A percentile compares a stretch with the other conserved stretches of the same genome.
Conservation (phyloP, 2,113 vertebrate species). For the Rhinogobius similis region DNA sequence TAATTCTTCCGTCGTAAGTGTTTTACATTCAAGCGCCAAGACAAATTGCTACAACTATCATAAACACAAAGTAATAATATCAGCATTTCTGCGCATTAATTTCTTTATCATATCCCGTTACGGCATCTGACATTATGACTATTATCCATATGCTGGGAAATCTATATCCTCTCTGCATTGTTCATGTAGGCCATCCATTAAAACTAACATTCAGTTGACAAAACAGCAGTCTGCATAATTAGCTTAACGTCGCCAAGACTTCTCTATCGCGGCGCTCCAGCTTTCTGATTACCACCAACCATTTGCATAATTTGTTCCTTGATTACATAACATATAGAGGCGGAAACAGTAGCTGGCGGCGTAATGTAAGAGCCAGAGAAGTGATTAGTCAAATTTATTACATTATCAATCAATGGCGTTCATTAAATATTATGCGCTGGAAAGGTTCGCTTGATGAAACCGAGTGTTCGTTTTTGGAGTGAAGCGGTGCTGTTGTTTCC, state of each 20-base stretch:
- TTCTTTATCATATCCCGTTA: not conserved
- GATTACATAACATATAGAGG: slow-evolving; percentile 51
- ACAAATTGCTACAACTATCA: not conserved
- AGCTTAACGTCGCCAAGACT: slow-evolving; percentile 41
- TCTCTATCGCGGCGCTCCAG: slow-evolving; percentile 32
- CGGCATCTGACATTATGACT: not conserved
- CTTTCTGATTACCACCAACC: slow-evolving; percentile 52
- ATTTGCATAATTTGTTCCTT: slow-evolving; percentile 54
- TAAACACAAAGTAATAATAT: not conserved
- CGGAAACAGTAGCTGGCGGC: slow-evolving; percentile 25
- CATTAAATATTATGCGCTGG: slow-evolving; percentile 35
- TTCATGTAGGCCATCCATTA: slow-evolving; percentile 32
- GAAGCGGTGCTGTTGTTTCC: not conserved
- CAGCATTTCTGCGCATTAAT: not conserved
- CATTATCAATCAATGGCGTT: slow-evolving; percentile 47
- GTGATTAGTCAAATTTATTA: slow-evolving; percentile 49
- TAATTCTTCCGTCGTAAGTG: slow-evolving; percentile 7
- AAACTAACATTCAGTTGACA: slow-evolving; percentile 47
- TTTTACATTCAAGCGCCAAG: not conserved
- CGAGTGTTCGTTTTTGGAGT: slow-evolving; percentile 4
- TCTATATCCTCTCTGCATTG: too few species aligned
- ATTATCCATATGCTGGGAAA: slow-evolving; percentile 5
- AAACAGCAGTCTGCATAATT: slow-evolving; percentile 48
- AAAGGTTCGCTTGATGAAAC: slow-evolving; percentile 40
- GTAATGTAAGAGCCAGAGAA: slow-evolving; percentile 32